phyloP scores from a whole-genome alignment of 2,888 invertebrate species.

The Heliconius ismenius region DNA sequence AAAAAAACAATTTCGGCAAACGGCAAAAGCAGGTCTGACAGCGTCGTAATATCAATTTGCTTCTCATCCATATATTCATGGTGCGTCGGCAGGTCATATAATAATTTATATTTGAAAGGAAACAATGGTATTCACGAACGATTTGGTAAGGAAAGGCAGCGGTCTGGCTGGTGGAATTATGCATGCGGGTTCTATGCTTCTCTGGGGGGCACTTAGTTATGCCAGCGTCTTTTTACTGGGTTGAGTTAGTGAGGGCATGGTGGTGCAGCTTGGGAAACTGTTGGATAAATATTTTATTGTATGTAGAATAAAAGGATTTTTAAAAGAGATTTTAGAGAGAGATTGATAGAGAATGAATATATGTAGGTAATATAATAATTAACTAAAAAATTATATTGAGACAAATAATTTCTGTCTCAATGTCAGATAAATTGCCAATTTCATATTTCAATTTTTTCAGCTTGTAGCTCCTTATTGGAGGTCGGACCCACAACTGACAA shows the following conservation, averaged over 20 bases:
- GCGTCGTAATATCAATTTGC: constrained; percentile 80
- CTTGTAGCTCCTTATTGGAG: too few species aligned
- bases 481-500: too few species aligned
- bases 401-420: too few species aligned
- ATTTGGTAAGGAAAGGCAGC: constrained; percentile 64
- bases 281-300: not conserved
- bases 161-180: constrained; percentile 61
- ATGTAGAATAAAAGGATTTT: not conserved
- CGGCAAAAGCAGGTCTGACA: constrained; percentile 68
- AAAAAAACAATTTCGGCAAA: constrained; percentile 71
- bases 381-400: too few species aligned
- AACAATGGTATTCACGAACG: constrained; percentile 78
- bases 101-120: constrained; percentile 80
- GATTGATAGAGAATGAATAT: too few species aligned
- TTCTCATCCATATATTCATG: constrained; percentile 80
- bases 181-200: constrained; percentile 72
- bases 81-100: constrained; percentile 75
- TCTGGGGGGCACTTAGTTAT: constrained; percentile 78
- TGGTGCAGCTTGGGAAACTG: constrained; percentile 29
- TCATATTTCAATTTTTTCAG: too few species aligned
- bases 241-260: constrained; percentile 36
- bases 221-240: constrained; percentile 61
- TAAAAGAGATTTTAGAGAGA: not conserved
- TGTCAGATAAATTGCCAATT: too few species aligned
- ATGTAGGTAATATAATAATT: too few species aligned